Evolutionary conservation across 2,113 vertebrate species (phyloP), one percentile per base, ranked within the genome.

Genomic region (Spheniscus mendiculus): DNA sequence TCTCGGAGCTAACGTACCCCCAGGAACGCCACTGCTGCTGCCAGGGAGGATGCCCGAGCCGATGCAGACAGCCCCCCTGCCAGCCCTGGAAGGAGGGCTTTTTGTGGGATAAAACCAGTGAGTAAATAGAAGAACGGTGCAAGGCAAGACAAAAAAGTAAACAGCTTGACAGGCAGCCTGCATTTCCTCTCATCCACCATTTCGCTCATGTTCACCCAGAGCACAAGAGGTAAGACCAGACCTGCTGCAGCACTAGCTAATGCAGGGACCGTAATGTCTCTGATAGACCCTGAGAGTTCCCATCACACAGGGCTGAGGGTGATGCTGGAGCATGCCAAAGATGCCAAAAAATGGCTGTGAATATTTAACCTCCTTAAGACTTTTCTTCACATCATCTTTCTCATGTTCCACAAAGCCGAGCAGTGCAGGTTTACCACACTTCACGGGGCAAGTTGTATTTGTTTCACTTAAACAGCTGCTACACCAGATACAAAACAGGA

Each of bases 21-120:
- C 20, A 9, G 32, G 34, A 58, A 49, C 1, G 1, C 10, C 9
- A 0, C 49, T n/a, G 16, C 56, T 29, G 19, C 27, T 10, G 52
- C 30, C 36, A 11, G 36, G 34, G 47, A 53, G 58, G 69, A 18
- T 15, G 61, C 32, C 36, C 2, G 1, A 55, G 62, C 38, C 0
- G 2, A 23, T 3, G 38, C 67, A 27, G 47, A 25, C 8, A 45
- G 34, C 10, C 9, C 38, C 69, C 23, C 21, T 34, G 19, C 50
- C 21, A 5, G 34, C 16, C 32, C 32, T 8, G 52, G 26, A 47
- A 71, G 34, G 26, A 44, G 40, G 30, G 47, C 30, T 67, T 66
- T 36, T 23, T 61, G 65, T 32, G 25, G 38, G 47, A 53, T 12
- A 71, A 62, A 50, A 61, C 0, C 13, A 10, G 45, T 2, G 8